These are phyloP conservation scores for Sarcophaga subvicina DNA, from an alignment of 2,888 invertebrate genomes.

Conservation along the genomic window DNA sequence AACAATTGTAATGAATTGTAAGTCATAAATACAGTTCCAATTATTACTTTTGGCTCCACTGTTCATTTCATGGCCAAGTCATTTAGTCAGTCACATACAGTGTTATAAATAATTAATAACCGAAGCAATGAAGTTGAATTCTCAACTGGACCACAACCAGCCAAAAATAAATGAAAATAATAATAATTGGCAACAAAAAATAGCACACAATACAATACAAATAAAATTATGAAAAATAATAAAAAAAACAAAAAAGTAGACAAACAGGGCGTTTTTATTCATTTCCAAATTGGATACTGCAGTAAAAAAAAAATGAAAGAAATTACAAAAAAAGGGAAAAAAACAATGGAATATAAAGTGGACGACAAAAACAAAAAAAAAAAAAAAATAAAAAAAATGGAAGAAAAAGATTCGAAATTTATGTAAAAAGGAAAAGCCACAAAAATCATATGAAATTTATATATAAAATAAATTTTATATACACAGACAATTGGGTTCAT, in stretches of 20 bases:
- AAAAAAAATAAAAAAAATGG: neutral
- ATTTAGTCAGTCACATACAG: conserved; percentile 54
- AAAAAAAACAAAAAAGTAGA: conserved; percentile 34
- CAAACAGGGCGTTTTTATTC: conserved; percentile 55
- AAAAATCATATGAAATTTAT: conserved; percentile 50
- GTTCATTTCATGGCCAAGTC: conserved; percentile 28
- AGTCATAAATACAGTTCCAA: neutral
- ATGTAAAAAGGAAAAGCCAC: conserved; percentile 56
- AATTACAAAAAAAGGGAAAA: neutral
- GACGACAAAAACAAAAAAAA: neutral
- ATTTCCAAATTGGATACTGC: conserved; percentile 61
- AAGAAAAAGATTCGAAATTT: neutral
- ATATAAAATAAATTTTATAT: conserved; percentile 36
- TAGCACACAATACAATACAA: neutral
- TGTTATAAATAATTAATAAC: conserved; percentile 71
- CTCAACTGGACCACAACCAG: conserved; percentile 66
- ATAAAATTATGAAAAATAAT: conserved; percentile 23
- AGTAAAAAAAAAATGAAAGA: conserved; percentile 51
- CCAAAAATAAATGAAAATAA: conserved; percentile 55
- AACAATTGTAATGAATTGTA: too few relatives aligned
- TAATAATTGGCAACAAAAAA: conserved; percentile 56
- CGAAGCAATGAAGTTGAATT: conserved; percentile 72
- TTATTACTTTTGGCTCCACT: conserved; percentile 32
- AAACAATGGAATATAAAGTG: neutral
- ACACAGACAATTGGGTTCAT: neutral